phyloP scores from a whole-genome alignment of 2,113 vertebrate species.

The Misgurnus anguillicaudatus region DNA sequence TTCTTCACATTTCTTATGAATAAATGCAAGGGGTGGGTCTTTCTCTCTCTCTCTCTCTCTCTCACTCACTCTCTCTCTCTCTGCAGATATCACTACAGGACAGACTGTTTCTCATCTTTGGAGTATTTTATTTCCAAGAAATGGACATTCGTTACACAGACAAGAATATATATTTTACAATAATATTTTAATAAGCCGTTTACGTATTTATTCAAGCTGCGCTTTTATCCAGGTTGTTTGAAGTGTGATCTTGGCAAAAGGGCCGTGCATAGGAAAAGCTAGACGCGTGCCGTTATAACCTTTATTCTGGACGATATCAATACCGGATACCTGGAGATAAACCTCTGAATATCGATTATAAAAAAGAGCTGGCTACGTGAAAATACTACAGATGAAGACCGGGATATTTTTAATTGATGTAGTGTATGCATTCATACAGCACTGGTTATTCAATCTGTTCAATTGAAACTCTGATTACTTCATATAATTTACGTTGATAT shows the following conservation, averaged over 20 bases:
- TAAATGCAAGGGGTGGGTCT: conserved; percentile 41
- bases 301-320: not conserved
- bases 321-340: conserved; percentile 28
- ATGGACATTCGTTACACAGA: not conserved
- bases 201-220: conserved; percentile 4
- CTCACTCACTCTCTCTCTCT: not conserved
- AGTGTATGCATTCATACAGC: not conserved
- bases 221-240: not conserved
- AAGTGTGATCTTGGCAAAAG: not conserved
- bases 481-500: not conserved
- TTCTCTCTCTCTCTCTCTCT: not conserved
- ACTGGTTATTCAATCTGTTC: not conserved
- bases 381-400: not conserved
- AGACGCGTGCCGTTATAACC: conserved; percentile 17
- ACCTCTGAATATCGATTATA: not conserved
- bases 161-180: not conserved
- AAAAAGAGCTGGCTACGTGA: not conserved
- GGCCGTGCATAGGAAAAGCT: not conserved
- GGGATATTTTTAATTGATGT: not conserved
- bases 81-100: conserved; percentile 27
- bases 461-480: not conserved
- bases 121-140: not conserved
- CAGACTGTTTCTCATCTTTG: not conserved
- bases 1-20: conserved; percentile 43
- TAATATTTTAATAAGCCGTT: not conserved